Evolutionary conservation across 2,888 invertebrate species (phyloP).

Genomic region (Drosophila birchii): DNA sequence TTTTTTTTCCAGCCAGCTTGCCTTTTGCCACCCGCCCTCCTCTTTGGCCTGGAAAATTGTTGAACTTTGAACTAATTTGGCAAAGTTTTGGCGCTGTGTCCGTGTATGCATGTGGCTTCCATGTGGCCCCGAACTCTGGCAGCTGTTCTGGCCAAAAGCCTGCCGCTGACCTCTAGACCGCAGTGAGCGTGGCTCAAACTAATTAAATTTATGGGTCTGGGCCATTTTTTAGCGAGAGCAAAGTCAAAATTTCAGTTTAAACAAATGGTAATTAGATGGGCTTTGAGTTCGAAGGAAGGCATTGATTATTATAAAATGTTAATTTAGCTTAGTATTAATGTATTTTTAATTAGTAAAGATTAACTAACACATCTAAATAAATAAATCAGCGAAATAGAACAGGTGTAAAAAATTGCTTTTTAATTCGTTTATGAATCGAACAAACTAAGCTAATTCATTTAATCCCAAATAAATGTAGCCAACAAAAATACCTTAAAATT

Average conservation of each 20-base stretch:
- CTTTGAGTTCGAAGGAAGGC: background rate
- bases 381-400: background rate
- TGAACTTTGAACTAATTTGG: conserved; percentile 79
- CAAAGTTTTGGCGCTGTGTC: conserved; percentile 58
- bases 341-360: background rate
- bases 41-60: conserved; percentile 51
- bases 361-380: background rate
- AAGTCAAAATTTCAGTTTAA: conserved; percentile 39
- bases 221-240: conserved; percentile 21
- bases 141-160: conserved; percentile 57
- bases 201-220: conserved; percentile 71
- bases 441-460: conserved; percentile 13
- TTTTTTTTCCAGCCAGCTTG: conserved; percentile 14
- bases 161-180: conserved; percentile 53
- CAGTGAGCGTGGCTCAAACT: conserved; percentile 68
- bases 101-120: conserved; percentile 44
- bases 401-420: background rate
- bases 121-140: conserved; percentile 66
- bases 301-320: background rate
- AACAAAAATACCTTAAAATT: conserved; percentile 1
- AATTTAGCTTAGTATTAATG: no score
- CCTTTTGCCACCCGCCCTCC: conserved; percentile 26
- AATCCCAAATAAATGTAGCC: background rate
- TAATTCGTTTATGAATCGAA: conserved; percentile 10
- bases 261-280: conserved; percentile 35